These are phyloP conservation scores for Eunapius fragilis DNA, from an alignment of 37 sponge, comb jelly and placozoan genomes.

Conservation along the genomic window DNA sequence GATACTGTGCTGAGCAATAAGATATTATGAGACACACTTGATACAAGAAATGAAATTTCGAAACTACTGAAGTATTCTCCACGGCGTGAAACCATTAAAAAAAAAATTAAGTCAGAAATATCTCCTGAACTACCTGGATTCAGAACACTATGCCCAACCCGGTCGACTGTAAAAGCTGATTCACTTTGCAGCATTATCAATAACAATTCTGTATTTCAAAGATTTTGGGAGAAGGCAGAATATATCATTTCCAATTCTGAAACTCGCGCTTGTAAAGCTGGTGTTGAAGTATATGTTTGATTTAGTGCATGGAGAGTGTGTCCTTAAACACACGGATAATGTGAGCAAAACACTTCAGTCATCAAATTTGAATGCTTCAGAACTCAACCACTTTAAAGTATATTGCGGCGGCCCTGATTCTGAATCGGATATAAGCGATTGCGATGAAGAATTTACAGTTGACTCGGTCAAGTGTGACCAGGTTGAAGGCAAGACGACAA, in stretches of 20 bases:
- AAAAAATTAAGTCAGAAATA: slow-evolving; percentile 20
- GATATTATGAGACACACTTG: slow-evolving; percentile 44
- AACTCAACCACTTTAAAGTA: too few species aligned
- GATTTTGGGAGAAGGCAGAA: slow-evolving; percentile 40
- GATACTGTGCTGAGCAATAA: slow-evolving; percentile 23
- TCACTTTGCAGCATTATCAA: slow-evolving; percentile 35
- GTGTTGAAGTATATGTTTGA: slow-evolving; percentile 51
- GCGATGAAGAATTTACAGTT: too few species aligned
- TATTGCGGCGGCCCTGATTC: too few species aligned
- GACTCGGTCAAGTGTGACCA: too few species aligned
- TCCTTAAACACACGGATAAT: slow-evolving; percentile 49
- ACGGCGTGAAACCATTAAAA: slow-evolving; percentile 23
- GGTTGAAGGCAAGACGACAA: too few species aligned
- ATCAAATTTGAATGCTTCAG: too few species aligned
- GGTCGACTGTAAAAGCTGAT: too few species aligned
- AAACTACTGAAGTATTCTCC: slow-evolving; percentile 61
- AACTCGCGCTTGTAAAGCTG: slow-evolving; percentile 33
- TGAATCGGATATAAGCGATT: too few species aligned
- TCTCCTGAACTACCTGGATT: slow-evolving; percentile 44
- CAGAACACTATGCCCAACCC: slow-evolving; percentile 48
- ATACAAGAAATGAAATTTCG: slow-evolving; percentile 46
- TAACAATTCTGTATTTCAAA: slow-evolving; percentile 41
- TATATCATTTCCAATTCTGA: slow-evolving; percentile 37
- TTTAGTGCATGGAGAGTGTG: slow-evolving; percentile 27
- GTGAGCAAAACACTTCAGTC: too few species aligned